Conservation (phyloP, 1,140 invertebrate species). For the Drosophila pectinifera region DNA sequence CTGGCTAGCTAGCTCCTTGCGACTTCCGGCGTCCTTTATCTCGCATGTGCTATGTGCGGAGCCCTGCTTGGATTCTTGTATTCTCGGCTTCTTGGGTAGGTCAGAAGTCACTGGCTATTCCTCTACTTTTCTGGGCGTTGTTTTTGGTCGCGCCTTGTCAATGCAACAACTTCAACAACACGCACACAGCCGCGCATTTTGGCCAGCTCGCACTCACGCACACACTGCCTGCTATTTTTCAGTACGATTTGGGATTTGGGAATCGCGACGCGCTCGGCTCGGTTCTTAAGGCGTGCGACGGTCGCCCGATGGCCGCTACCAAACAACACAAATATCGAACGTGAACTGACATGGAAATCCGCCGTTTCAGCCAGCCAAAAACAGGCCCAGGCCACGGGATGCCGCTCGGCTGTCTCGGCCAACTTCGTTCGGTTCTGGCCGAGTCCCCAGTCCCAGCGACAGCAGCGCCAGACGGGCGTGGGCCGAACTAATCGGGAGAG, state of each 20-base stretch:
- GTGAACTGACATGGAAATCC: conserved; percentile 76
- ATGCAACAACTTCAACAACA: conserved; percentile 61
- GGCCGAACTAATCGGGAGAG: conserved; percentile 20
- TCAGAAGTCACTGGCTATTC: conserved; percentile 24
- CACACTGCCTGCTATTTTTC: conserved; percentile 13
- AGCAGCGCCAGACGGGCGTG: conserved; percentile 55
- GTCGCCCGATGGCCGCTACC: conserved; percentile 70
- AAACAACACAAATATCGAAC: conserved; percentile 84
- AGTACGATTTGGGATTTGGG: conserved; percentile 37
- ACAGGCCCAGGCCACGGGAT: conserved; percentile 53
- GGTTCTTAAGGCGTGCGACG: conserved; percentile 39
- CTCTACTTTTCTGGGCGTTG: conserved; percentile 53
- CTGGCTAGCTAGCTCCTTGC: conserved; percentile 29
- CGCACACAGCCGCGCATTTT: conserved; percentile 31
- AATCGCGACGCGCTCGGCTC: conserved; percentile 60
- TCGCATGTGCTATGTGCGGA: conserved; percentile 6
- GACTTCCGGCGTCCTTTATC: conserved; percentile 40
- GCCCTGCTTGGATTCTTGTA: background rate
- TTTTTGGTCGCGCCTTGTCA: conserved; percentile 52
- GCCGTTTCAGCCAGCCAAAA: conserved; percentile 57
- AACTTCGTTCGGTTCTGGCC: conserved; percentile 17
- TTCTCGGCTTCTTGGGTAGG: conserved; percentile 10
- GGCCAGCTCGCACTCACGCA: conserved; percentile 24
- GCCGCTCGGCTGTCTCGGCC: conserved; percentile 39
- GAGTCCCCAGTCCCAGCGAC: conserved; percentile 6